These are phyloP conservation scores for Prolemur simus DNA, from an alignment of 2,113 vertebrate genomes.

Conservation along the genomic window DNA sequence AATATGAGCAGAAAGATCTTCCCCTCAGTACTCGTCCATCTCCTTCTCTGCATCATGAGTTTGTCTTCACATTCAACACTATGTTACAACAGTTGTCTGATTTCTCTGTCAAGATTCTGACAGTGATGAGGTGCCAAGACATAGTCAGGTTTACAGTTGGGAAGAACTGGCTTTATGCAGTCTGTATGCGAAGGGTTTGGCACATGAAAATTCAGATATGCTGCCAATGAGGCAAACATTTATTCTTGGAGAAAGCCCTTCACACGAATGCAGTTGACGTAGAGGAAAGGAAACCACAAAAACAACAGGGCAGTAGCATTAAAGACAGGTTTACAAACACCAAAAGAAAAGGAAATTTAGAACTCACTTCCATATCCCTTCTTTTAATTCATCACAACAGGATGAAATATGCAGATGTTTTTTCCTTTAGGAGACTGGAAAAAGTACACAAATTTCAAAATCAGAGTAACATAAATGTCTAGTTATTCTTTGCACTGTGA, in stretches of 20 bases:
- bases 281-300: conserved; percentile 53
- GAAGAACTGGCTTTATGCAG: conserved; percentile 48
- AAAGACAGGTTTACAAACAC: conserved; percentile 53
- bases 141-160: not conserved
- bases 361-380: conserved; percentile 46
- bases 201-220: conserved; percentile 62
- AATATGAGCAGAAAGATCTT: not conserved
- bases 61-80: not conserved
- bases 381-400: conserved; percentile 50
- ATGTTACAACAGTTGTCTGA: conserved; percentile 38
- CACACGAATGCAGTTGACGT: not conserved
- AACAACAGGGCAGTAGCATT: conserved; percentile 29
- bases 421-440: not conserved
- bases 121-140: not conserved
- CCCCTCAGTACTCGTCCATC: not conserved
- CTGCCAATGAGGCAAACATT: conserved; percentile 61
- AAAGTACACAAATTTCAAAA: conserved; percentile 42
- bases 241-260: conserved; percentile 65
- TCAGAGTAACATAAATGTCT: conserved; percentile 24
- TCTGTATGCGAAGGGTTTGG: conserved; percentile 16
- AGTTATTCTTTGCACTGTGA: not conserved
- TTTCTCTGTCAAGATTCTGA: conserved; percentile 53
- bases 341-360: conserved; percentile 64
- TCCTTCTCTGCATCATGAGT: not conserved
- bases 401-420: conserved; percentile 27